Percentiles rank a stretch among this genome's conserved stretches.
These are phyloP conservation scores for Spialia ferax DNA, from an alignment of 2,888 invertebrate genomes.

Conservation along the genomic window DNA sequence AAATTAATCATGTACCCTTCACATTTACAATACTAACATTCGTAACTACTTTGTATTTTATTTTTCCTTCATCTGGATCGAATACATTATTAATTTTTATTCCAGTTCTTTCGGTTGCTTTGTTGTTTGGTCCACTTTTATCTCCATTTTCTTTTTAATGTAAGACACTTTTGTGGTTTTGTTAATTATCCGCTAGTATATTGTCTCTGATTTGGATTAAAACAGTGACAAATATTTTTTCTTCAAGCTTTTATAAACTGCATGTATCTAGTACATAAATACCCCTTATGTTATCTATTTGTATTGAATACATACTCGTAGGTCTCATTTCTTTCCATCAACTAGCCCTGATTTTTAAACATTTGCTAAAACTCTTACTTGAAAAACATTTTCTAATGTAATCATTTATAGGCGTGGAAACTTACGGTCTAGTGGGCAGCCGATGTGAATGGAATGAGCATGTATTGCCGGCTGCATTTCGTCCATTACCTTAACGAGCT, in stretches of 20 bases:
- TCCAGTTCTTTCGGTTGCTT: background rate
- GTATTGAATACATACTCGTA: background rate
- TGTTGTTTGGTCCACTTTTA: background rate
- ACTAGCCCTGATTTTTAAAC: background rate
- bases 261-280: too few species aligned
- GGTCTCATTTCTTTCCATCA: background rate
- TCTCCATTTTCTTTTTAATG: background rate
- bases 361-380: background rate
- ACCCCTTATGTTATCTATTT: too few species aligned
- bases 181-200: background rate
- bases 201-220: background rate
- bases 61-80: background rate
- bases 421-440: slow-evolving; percentile 2
- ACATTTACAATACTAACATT: background rate
- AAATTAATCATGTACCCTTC: background rate
- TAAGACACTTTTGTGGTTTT: background rate
- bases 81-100: background rate
- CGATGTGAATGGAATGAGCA: background rate
- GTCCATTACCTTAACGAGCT: slow-evolving; percentile 6
- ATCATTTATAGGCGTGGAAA: background rate
- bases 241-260: too few species aligned
- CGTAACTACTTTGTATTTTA: background rate
- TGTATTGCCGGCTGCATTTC: background rate
- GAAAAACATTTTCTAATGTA: background rate
- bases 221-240: background rate